Evolutionary conservation across 2,113 vertebrate species (phyloP).

Genomic region (Tringa solitaria): DNA sequence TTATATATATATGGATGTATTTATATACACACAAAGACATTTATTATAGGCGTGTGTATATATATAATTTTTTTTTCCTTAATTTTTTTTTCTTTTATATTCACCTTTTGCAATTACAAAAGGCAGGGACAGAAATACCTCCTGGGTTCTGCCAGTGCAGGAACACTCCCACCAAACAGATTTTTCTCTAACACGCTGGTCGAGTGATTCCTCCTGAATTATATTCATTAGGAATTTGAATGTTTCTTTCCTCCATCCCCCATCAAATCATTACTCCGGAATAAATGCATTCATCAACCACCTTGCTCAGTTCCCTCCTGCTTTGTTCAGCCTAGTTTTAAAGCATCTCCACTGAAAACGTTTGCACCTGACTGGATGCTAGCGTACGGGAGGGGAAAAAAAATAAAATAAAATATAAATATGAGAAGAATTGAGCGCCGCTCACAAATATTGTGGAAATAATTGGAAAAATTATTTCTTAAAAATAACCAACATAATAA

Average conservation of each 20-base stretch:
- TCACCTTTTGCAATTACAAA: slow-evolving; percentile 52
- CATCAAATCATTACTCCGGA: slow-evolving; percentile 64
- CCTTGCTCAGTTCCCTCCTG: slow-evolving; percentile 53
- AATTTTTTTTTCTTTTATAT: slow-evolving; percentile 11
- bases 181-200: slow-evolving; percentile 57
- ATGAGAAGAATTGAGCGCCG: slow-evolving; percentile 16
- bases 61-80: not conserved
- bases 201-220: slow-evolving; percentile 65
- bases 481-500: slow-evolving; percentile 44
- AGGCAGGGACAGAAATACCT: slow-evolving; percentile 56
- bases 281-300: slow-evolving; percentile 65
- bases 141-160: slow-evolving; percentile 47
- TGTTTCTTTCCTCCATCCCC: slow-evolving; percentile 66
- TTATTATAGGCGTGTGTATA: slow-evolving; percentile 25
- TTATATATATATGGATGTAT: not conserved
- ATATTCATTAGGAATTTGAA: slow-evolving; percentile 70
- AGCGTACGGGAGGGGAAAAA: not conserved
- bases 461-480: slow-evolving; percentile 59
- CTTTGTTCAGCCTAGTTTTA: slow-evolving; percentile 65
- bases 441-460: slow-evolving; percentile 34
- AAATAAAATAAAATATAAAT: not conserved
- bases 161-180: slow-evolving; percentile 61
- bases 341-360: slow-evolving; percentile 42
- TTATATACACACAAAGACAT: slow-evolving; percentile 30
- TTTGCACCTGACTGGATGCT: slow-evolving; percentile 36